These are phyloP conservation scores for Oncorhynchus nerka DNA, from an alignment of 2,113 vertebrate genomes.

Conservation along the genomic window DNA sequence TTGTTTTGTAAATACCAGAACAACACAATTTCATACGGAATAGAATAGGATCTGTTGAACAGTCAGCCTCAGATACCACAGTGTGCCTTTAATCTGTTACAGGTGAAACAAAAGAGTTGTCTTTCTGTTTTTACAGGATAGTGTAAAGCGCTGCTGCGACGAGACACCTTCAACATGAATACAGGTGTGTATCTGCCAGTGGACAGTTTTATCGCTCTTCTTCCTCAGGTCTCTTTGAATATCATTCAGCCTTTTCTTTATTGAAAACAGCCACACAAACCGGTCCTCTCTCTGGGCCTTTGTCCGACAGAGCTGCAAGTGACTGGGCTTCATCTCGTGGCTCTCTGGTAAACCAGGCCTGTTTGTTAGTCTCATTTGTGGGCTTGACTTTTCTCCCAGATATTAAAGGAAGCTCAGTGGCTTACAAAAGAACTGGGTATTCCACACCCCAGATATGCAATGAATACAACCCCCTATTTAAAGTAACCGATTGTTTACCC, in stretches of 20 bases:
- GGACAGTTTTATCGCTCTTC: background rate
- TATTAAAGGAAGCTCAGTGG: background rate
- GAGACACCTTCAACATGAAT: constrained; percentile 51
- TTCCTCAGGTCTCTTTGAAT: background rate
- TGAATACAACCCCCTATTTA: background rate
- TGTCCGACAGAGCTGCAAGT: background rate
- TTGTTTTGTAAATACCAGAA: background rate
- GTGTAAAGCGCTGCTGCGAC: constrained; percentile 22
- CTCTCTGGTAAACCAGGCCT: constrained; percentile 20
- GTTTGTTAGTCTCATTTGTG: constrained; percentile 8
- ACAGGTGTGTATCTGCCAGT: constrained; percentile 40
- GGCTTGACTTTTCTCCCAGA: constrained; percentile 3
- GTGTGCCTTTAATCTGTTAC: constrained; percentile 1
- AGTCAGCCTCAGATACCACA: background rate
- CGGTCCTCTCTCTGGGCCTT: background rate
- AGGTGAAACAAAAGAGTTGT: constrained; percentile 6
- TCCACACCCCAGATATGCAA: background rate
- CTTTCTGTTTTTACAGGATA: constrained; percentile 40
- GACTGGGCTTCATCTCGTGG: constrained; percentile 24
- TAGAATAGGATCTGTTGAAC: background rate
- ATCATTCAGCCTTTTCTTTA: background rate
- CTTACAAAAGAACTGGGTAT: constrained; percentile 8
- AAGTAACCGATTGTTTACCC: background rate
- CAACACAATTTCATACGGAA: no score
- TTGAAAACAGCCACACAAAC: background rate